These are phyloP conservation scores for Drosophila ficusphila DNA, from an alignment of 1,140 invertebrate genomes.

Conservation along the genomic window DNA sequence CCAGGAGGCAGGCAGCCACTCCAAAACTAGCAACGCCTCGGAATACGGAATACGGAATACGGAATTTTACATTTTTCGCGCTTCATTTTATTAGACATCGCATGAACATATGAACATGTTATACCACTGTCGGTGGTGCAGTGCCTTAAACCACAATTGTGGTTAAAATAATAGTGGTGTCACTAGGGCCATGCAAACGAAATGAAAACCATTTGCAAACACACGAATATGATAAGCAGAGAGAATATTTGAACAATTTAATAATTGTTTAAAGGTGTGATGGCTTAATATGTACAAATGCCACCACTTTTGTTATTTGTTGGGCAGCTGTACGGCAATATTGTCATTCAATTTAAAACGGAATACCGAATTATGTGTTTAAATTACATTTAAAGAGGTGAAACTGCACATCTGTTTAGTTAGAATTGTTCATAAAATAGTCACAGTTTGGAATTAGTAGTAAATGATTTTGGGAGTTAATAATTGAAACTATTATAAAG, in stretches of 20 bases:
- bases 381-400: no score
- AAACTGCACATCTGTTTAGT: no score
- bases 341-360: no score
- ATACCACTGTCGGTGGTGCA: constrained; percentile 4
- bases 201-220: neutral
- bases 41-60: no score
- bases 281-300: neutral
- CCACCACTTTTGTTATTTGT: no score
- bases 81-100: constrained; percentile 72
- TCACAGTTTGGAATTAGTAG: no score
- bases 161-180: neutral
- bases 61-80: constrained; percentile 61
- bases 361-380: no score
- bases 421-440: no score
- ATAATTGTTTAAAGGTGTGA: neutral
- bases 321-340: no score
- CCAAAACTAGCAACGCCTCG: constrained; percentile 14
- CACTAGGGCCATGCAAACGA: neutral
- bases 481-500: no score
- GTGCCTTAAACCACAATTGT: neutral
- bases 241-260: neutral
- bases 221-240: neutral
- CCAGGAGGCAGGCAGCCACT: no score
- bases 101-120: constrained; percentile 68
- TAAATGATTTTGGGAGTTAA: no score